Percentiles rank a stretch among this genome's conserved stretches.
These are phyloP conservation scores for Rhipidura dahli DNA, from an alignment of 2,113 vertebrate species.

Conservation along the genomic window DNA sequence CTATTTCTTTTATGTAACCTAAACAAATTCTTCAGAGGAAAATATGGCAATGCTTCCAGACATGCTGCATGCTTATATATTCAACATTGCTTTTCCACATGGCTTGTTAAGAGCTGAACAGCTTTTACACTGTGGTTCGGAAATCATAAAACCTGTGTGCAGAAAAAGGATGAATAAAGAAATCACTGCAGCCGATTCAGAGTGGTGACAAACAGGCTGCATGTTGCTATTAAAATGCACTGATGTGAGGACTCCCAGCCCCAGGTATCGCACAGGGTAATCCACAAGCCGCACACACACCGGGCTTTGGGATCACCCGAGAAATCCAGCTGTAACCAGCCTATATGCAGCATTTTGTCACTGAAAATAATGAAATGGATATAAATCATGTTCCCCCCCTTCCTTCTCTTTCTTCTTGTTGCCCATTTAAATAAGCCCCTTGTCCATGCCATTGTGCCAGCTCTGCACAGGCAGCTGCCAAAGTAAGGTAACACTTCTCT, in stretches of 20 bases:
- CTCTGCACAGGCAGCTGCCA: neutral
- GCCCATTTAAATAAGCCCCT: neutral
- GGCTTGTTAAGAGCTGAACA: neutral
- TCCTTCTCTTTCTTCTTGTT: neutral
- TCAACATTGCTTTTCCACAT: neutral
- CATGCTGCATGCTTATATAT: neutral
- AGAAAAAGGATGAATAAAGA: neutral
- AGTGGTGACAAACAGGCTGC: neutral
- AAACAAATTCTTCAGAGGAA: constrained; percentile 33
- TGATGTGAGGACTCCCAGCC: neutral
- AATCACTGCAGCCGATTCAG: neutral
- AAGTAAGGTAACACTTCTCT: neutral
- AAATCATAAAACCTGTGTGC: neutral
- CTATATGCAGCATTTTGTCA: neutral
- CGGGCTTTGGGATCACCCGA: neutral
- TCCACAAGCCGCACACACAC: neutral
- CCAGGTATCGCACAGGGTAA: rapidly evolving
- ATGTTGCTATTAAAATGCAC: neutral
- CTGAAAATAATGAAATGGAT: neutral
- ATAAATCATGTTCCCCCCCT: neutral
- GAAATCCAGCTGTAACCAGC: neutral
- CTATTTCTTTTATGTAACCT: constrained; percentile 47
- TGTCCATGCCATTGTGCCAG: neutral
- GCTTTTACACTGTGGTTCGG: neutral
- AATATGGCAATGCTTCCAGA: constrained; percentile 22